Conservation (phyloP, 2,113 vertebrate species). For the Podilymbus podiceps region DNA sequence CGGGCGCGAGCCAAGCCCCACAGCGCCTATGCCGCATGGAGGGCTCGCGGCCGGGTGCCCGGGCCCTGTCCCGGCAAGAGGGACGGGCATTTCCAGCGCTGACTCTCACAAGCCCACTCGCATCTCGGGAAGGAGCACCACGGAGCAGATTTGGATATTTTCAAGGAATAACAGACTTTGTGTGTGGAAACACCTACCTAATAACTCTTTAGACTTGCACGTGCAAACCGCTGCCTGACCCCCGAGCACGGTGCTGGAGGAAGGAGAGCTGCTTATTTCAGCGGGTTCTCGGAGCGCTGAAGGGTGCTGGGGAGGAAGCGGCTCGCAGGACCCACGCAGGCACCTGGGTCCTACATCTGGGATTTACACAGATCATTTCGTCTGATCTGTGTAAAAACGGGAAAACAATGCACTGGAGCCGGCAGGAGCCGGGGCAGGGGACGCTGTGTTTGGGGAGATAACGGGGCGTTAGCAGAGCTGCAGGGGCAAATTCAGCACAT, state of each 20-base stretch:
- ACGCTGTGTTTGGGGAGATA: background rate
- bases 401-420: background rate
- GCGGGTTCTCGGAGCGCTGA: background rate
- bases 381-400: background rate
- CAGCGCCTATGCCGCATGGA: accelerated
- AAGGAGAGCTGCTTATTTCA: background rate
- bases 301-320: background rate
- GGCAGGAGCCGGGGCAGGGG: background rate
- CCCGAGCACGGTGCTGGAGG: background rate
- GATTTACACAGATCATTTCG: too few relatives aligned
- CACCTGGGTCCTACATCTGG: background rate
- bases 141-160: background rate
- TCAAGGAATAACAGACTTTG: background rate
- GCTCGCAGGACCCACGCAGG: too few relatives aligned
- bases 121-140: too few relatives aligned
- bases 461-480: background rate
- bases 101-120: background rate
- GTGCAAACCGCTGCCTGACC: too few relatives aligned
- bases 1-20: too few relatives aligned
- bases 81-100: background rate
- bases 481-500: background rate
- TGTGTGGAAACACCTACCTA: too few relatives aligned
- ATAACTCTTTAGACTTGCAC: background rate
- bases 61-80: background rate
- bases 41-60: too few relatives aligned